Evolutionary conservation across 1,140 invertebrate genomes (phyloP).

Genomic region (Euura saliciscinereae): DNA sequence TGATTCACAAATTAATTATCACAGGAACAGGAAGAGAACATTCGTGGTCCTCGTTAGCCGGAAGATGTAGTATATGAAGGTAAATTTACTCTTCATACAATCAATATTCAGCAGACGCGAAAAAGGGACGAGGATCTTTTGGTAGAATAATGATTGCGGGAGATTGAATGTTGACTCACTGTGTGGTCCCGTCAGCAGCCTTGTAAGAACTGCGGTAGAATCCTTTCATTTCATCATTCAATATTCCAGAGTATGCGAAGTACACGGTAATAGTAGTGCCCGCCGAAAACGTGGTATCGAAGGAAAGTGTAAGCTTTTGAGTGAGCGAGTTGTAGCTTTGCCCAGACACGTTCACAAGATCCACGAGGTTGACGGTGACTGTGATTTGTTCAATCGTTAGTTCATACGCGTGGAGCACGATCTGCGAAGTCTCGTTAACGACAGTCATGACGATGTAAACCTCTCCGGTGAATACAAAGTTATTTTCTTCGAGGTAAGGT

Average conservation of each 20-base stretch:
- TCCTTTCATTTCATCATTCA: constrained; percentile 64
- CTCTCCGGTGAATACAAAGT: constrained; percentile 41
- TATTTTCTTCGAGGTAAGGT: constrained; percentile 37
- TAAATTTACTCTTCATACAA: too few species aligned
- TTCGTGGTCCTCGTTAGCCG: too few species aligned
- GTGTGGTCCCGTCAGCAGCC: constrained; percentile 41
- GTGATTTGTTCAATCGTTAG: constrained; percentile 26
- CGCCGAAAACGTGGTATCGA: constrained; percentile 28
- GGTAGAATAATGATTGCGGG: not conserved
- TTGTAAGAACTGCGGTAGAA: constrained; percentile 70
- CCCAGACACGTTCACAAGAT: constrained; percentile 1
- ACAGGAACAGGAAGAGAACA: too few species aligned
- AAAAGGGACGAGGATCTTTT: not conserved
- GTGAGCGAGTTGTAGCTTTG: constrained; percentile 12
- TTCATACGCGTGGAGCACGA: constrained; percentile 41
- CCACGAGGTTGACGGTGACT: constrained; percentile 12
- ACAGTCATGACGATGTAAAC: constrained; percentile 38
- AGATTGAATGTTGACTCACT: constrained; percentile 31
- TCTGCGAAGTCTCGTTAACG: constrained; percentile 19
- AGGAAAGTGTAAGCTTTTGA: constrained; percentile 36
- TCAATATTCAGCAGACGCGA: not conserved
- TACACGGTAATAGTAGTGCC: constrained; percentile 39
- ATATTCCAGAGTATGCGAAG: constrained; percentile 57
- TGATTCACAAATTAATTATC: constrained; percentile 10
- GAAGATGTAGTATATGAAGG: too few species aligned